A percentile compares a stretch with the other conserved stretches of the same genome.
Conservation (phyloP, 2,113 vertebrate species). For the Hoplias malabaricus region DNA sequence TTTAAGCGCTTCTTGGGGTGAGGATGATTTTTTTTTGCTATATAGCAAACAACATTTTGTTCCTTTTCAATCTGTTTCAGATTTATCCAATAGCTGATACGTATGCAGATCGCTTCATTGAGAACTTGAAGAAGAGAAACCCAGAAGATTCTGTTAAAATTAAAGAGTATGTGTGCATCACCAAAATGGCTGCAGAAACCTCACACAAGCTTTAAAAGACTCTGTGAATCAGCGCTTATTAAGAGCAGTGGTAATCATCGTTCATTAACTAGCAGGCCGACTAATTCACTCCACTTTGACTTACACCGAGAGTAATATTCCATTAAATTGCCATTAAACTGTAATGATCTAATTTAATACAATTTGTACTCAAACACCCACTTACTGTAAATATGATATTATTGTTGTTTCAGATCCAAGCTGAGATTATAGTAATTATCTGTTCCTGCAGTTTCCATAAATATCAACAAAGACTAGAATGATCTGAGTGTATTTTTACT, state of each 20-base stretch:
- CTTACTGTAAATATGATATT: not conserved
- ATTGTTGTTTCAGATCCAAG: not conserved
- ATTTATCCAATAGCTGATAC: conserved; percentile 58
- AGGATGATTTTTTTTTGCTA: too few relatives aligned
- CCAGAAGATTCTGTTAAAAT: conserved; percentile 55
- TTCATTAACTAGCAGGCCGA: not conserved
- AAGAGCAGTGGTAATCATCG: not conserved
- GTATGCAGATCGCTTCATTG: conserved; percentile 59
- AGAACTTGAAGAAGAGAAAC: conserved; percentile 54
- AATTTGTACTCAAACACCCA: not conserved
- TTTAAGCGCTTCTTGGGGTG: too few relatives aligned
- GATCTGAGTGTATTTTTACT: not conserved
- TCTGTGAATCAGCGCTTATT: not conserved
- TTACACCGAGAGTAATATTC: not conserved
- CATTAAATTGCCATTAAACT: not conserved
- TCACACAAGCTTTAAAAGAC: not conserved
- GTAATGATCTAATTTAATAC: not conserved
- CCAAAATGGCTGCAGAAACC: not conserved
- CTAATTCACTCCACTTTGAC: not conserved
- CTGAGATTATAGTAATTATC: not conserved
- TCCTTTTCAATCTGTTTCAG: conserved; percentile 44
- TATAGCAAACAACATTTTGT: too few relatives aligned
- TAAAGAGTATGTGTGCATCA: conserved; percentile 62
- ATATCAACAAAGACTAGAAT: not conserved
- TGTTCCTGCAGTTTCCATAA: not conserved